Evolutionary conservation across 2,888 invertebrate species (phyloP), one percentile per base, ranked within the genome.

Genomic region (Tetrapedia diversipes): DNA sequence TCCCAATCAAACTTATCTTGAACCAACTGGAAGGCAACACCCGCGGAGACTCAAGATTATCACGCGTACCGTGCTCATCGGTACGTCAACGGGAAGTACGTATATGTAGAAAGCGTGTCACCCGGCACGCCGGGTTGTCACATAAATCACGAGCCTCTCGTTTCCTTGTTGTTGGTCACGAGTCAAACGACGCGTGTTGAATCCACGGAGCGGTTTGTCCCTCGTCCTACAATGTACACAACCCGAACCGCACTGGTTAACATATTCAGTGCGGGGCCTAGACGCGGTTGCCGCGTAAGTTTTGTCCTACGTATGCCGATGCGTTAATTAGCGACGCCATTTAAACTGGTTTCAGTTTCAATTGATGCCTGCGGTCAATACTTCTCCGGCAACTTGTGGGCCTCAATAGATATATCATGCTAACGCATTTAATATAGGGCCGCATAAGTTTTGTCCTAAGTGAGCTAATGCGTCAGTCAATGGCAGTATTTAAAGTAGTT

Each of bases 101-200:
- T n/a, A 39, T 41, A 29, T 67, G 51, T 67, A 67, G 67, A 71
- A 71, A 71, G 71, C 64, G 71, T 54, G 72, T 53, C 72, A 51
- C 16, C 39, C 27, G 19, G 14, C 32, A 19, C 22, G 27, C 43
- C 32, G 29, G 8, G 56, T 57, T 54, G 70, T 53, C 57, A 43
- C 66, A 54, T 67, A 63, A 73, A 72, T 67, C 63, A 63, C 41
- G 1, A 3, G 11, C 41, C 41, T 14, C 29, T 39, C 39, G 57
- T 29, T 63, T 47, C 51, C 61, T 45, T 27, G 57, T 51, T 43
- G 57, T 66, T 51, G 43, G 56, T 29, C 60, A 71, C 47, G 75
- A 75, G 63, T 39, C 51, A 49, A 45, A 11, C 43, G 45, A 60
- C 63, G 67, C 67, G 39, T 56, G 72, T 54, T 53, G 43, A 49